Percentiles rank a stretch among this genome's conserved stretches.
These are phyloP conservation scores for Pomatorhinus ruficollis DNA, from an alignment of 2,113 vertebrate species.

Conservation along the genomic window DNA sequence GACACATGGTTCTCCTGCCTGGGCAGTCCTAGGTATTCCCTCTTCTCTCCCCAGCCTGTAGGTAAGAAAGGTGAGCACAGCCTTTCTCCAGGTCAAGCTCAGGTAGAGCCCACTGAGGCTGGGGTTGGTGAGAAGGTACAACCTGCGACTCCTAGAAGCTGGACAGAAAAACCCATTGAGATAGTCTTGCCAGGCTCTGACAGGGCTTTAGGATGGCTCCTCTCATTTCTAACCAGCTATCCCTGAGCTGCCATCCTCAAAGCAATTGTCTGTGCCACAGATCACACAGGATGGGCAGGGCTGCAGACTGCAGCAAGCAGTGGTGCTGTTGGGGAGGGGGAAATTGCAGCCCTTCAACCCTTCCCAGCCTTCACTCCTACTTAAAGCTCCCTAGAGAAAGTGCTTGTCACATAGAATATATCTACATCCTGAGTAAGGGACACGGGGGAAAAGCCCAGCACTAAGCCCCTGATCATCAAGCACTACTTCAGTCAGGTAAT, in stretches of 20 bases:
- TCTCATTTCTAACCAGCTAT: not conserved
- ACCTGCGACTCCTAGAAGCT: not conserved
- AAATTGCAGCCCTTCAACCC: not conserved
- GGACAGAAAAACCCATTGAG: not conserved
- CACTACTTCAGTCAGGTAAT: not conserved
- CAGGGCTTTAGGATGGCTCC: not conserved
- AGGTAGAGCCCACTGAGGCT: not conserved
- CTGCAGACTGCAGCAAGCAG: not conserved
- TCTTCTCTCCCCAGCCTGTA: not conserved
- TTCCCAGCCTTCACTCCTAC: not conserved
- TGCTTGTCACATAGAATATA: not conserved
- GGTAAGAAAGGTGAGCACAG: not conserved
- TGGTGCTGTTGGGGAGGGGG: not conserved
- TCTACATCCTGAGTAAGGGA: not conserved
- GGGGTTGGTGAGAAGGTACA: not conserved
- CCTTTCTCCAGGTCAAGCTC: not conserved
- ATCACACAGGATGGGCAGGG: not conserved
- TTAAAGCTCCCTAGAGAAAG: not conserved
- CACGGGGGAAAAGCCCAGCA: not conserved
- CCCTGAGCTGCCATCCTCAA: not conserved
- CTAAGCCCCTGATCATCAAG: not conserved
- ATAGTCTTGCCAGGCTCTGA: not conserved
- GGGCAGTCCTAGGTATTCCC: not conserved
- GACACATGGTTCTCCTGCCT: not conserved
- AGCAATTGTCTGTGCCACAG: fast-evolving